Evolutionary conservation across 2,113 vertebrate species (phyloP), one percentile per base, ranked within the genome.

Genomic region (Camelus dromedarius): DNA sequence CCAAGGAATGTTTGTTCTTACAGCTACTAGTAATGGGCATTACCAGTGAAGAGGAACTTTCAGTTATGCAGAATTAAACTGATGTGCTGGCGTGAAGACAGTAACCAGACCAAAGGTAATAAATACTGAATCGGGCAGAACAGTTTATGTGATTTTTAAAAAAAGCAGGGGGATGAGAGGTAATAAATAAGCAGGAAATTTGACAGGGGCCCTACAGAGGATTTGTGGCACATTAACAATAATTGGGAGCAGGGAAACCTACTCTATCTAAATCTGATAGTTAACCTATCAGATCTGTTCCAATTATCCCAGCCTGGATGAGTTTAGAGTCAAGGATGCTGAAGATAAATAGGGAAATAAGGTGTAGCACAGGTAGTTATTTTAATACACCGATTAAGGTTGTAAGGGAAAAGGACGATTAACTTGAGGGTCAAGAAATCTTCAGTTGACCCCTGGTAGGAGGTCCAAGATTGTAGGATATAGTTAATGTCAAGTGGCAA

Each of bases 71-170:
- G n/a, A 79, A 72, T 60, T 56, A 79, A 93, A 56, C 22, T 24
- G 69, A 22, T 46, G 50, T 46, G 15, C 38, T 54, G 24, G 11
- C 5, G 64, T 66, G 56, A 54, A 69, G 28, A 46, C 20, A 75
- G 38, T 79, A 77, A 80, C 62, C 35, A 42, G 56, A 85, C 90
- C n/a, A 90, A 89, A 60, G 35, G 24, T 89, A 84, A 62, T 70
- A 89, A 84, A 32, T 19, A 11, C 20, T 7, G 20, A 90, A 80
- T 32, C 8, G 26, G n/a, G 22, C 84, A 70, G 38, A 73, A 38
- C 38, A 24, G 42, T 35, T 76, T 83, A 42, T 56, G 20, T 56
- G 52, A 60, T 66, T 14, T 30, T 18, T 19, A 64, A 66, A 3
- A 35, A 62, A 81, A 20, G 24, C 6, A 50, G 11, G 28, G 28